Evolutionary conservation across 2,797 vertebrate species (phyloP), one percentile per base, ranked within the genome.

Genomic region (Acipenser transmontanus): DNA sequence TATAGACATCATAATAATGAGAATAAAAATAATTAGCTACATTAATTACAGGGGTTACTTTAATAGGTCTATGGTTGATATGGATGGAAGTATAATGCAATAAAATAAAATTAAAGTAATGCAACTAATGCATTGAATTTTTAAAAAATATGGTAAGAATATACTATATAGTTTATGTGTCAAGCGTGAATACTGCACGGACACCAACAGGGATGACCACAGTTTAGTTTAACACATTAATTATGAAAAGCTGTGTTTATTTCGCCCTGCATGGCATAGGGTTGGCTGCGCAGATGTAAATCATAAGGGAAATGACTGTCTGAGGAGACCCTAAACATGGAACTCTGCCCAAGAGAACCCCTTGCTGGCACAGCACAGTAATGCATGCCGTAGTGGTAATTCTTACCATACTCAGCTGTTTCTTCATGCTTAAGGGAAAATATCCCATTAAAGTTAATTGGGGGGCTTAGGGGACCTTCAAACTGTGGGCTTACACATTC

Each of bases 391-490:
- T 97, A 98, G 89, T 96, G 95, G 83, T 93, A 89, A 90, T 92
- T 89, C 89, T 97, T 98, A 77, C 89, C 87, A 84, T 96, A 98
- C 80, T 99, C 96, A 80, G 88, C 86, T 79, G 92, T 88, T 72
- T 94, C 93, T 78, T 99, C 95, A 84, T 98, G 95, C 87, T 97
- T 96, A 73, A 98, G 93, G 83, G 96, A 98, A 89, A 98, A 99
- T 86, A 98, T 97, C 85, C 96, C 96, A 87, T 97, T 98, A 83
- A 98, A 98, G 93, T 96, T 99, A 91, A 97, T 94, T 71, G 94
- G 91, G 59, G 96, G 96, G 80, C 95, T 97, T 85, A 95, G 86
- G 85, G 94, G 95, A 81, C 93, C 86, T 81, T 97, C 96, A 74
- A 97, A 95, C 80, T 93, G 94, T 70, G 95, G 95, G 75, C 95